Percentiles rank a stretch among this genome's conserved stretches.
These are phyloP conservation scores for Spicauda simplicius DNA, from an alignment of 2,888 invertebrate genomes.

Conservation along the genomic window DNA sequence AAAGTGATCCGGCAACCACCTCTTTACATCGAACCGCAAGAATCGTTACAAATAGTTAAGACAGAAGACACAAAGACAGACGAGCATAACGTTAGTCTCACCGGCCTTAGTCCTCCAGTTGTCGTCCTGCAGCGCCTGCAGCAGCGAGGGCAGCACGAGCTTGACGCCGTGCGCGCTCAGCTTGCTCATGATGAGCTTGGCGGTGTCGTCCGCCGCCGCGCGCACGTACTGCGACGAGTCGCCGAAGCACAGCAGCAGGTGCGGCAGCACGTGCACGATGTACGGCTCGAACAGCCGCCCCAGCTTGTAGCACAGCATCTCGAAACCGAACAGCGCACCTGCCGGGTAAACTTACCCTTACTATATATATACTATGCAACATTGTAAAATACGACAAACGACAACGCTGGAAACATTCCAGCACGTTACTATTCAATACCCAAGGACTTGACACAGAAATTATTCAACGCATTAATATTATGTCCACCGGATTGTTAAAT, in stretches of 20 bases:
- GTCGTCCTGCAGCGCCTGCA: slow-evolving; percentile 97
- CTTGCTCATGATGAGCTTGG: slow-evolving; percentile 97
- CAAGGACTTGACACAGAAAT: too few relatives aligned
- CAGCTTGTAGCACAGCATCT: slow-evolving; percentile 97
- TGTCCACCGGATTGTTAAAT: too few relatives aligned
- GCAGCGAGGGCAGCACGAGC: slow-evolving; percentile 95
- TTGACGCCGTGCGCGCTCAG: slow-evolving; percentile 99
- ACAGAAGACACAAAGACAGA: too few relatives aligned
- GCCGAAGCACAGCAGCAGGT: slow-evolving; percentile 97
- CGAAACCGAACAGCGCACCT: slow-evolving; percentile 98
- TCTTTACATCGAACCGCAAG: too few relatives aligned
- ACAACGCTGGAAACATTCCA: too few relatives aligned
- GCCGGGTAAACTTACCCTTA: slow-evolving; percentile 39
- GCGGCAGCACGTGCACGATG: slow-evolving; percentile 98
- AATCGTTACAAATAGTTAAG: too few relatives aligned
- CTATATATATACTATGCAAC: too few relatives aligned
- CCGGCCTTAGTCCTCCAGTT: slow-evolving; percentile 99
- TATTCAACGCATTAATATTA: too few relatives aligned
- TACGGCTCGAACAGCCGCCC: slow-evolving; percentile 99
- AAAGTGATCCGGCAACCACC: too few relatives aligned
- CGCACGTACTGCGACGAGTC: slow-evolving; percentile 98
- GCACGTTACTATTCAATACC: too few relatives aligned
- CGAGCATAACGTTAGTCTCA: slow-evolving; percentile 47
- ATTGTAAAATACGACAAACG: too few relatives aligned
- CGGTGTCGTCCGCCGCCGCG: slow-evolving; percentile 98